These are phyloP conservation scores for Esox masquinongy DNA, from an alignment of 2,797 vertebrate species.

Conservation along the genomic window DNA sequence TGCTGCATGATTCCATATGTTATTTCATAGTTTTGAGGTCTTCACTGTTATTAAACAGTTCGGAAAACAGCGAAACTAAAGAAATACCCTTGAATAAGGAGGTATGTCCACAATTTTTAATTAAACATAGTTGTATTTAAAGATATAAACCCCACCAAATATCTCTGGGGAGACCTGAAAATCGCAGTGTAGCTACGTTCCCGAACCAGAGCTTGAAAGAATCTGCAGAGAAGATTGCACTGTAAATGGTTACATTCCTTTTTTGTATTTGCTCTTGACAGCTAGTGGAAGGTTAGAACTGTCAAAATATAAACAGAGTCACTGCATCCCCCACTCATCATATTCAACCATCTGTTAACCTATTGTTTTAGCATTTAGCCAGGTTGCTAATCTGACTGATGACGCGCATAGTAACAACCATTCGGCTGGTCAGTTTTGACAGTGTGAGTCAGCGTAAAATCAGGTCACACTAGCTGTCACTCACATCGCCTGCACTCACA, in stretches of 20 bases:
- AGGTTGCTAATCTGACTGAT: conserved; percentile 40
- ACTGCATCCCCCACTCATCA: not conserved
- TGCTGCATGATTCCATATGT: too few relatives aligned
- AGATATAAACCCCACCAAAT: too few relatives aligned
- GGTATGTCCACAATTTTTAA: too few relatives aligned
- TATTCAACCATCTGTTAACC: not conserved
- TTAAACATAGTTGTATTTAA: too few relatives aligned
- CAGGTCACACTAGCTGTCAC: conserved; percentile 48
- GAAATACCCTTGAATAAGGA: too few relatives aligned
- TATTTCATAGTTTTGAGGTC: too few relatives aligned
- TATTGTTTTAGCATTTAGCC: conserved; percentile 17
- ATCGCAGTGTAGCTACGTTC: too few relatives aligned
- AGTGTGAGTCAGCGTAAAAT: conserved; percentile 32
- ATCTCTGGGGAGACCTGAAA: too few relatives aligned
- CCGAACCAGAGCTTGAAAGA: too few relatives aligned
- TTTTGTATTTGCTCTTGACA: not conserved
- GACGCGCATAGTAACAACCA: conserved; percentile 1
- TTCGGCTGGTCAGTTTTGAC: not conserved
- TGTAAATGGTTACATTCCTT: not conserved
- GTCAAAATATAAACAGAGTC: not conserved
- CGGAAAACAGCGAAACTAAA: too few relatives aligned
- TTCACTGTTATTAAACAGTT: too few relatives aligned
- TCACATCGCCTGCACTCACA: not conserved
- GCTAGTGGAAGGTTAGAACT: not conserved
- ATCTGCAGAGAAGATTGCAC: too few relatives aligned